A percentile compares a stretch with the other conserved stretches of the same genome.
Conservation (phyloP, 2,113 vertebrate species). For the Aegithalos caudatus region DNA sequence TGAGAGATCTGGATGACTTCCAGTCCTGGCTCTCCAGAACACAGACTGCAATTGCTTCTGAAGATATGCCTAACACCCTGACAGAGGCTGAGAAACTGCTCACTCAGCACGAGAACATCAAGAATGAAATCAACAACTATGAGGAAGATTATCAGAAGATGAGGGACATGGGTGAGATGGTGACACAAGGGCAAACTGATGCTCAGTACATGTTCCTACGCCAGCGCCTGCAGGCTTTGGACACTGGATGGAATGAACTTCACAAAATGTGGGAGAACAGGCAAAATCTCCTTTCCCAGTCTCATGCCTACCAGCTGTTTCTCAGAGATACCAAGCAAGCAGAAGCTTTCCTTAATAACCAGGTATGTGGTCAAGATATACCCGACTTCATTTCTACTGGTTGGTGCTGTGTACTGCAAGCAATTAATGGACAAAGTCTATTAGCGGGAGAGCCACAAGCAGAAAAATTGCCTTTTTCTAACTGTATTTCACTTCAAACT, state of each 20-base stretch:
- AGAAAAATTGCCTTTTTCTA: not conserved
- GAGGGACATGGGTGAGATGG: slow-evolving; percentile 99
- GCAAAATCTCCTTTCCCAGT: slow-evolving; percentile 96
- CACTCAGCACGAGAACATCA: slow-evolving; percentile 94
- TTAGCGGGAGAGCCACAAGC: not conserved
- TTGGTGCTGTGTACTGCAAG: not conserved
- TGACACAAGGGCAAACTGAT: slow-evolving; percentile 95
- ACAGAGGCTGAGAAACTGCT: slow-evolving; percentile 96
- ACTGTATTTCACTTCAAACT: not conserved
- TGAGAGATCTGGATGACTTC: slow-evolving; percentile 96
- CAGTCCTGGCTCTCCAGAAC: slow-evolving; percentile 97
- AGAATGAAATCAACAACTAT: slow-evolving; percentile 96
- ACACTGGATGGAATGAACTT: slow-evolving; percentile 98
- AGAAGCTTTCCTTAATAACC: slow-evolving; percentile 98
- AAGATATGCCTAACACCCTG: slow-evolving; percentile 97
- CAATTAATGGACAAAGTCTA: not conserved
- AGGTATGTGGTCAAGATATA: slow-evolving; percentile 75
- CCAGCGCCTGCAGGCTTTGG: slow-evolving; percentile 93
- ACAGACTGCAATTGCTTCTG: slow-evolving; percentile 94
- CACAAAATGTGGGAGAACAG: slow-evolving; percentile 99
- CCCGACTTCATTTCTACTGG: not conserved
- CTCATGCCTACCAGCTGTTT: slow-evolving; percentile 95
- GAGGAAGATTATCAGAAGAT: slow-evolving; percentile 99
- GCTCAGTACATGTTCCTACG: slow-evolving; percentile 99
- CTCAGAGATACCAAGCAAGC: slow-evolving; percentile 97